phyloP scores from a whole-genome alignment of 1,140 invertebrate genomes.

The Pogonognathellus flavescens region DNA sequence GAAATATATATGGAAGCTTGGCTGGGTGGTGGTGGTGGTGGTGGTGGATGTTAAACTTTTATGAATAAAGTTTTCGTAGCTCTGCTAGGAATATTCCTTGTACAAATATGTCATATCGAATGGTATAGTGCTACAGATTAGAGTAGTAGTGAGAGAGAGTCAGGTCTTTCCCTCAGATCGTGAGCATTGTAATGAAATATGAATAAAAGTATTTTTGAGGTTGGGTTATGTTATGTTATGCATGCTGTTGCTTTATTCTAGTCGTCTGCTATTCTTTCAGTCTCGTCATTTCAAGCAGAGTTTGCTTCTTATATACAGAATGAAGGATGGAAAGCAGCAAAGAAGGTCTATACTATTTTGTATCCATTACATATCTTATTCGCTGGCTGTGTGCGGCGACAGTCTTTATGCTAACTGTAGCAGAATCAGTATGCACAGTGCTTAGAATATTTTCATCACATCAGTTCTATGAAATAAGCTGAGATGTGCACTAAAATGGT shows the following conservation, averaged over 20 bases:
- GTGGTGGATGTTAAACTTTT: slow-evolving; percentile 33
- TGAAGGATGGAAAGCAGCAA: neutral
- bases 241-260: slow-evolving; percentile 40
- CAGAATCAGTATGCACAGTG: too few species aligned
- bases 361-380: too few species aligned
- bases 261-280: neutral
- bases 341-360: too few species aligned
- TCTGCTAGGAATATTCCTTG: neutral
- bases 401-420: too few species aligned
- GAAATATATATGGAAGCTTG: too few species aligned
- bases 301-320: too few species aligned
- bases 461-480: too few species aligned
- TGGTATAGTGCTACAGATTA: neutral
- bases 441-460: too few species aligned
- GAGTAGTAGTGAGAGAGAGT: neutral
- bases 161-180: slow-evolving; percentile 36
- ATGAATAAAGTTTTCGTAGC: slow-evolving; percentile 28
- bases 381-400: too few species aligned
- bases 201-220: slow-evolving; percentile 53
- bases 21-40: neutral
- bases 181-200: slow-evolving; percentile 50
- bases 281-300: neutral
- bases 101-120: slow-evolving; percentile 2
- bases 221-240: slow-evolving; percentile 36
- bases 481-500: too few species aligned